A percentile compares a stretch with the other conserved stretches of the same genome.
Evolutionary conservation across 2,113 vertebrate genomes (phyloP).

Genomic region (Calypte anna): DNA sequence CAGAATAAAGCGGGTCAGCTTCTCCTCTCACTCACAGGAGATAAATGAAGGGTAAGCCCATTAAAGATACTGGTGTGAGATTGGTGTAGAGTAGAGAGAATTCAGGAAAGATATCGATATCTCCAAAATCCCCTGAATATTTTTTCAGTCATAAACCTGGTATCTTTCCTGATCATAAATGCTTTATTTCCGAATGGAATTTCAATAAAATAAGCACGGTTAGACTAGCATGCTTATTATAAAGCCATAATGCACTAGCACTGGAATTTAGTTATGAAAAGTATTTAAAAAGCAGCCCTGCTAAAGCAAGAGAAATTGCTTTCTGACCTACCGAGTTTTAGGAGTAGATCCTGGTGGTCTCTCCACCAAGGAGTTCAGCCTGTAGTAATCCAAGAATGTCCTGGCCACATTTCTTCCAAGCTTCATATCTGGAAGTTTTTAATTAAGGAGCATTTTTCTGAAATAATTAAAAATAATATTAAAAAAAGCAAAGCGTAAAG

Average conservation of each 20-base stretch:
- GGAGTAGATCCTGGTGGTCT: constrained; percentile 76
- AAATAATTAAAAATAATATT: not conserved
- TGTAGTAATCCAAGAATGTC: constrained; percentile 97
- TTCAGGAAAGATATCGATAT: constrained; percentile 24
- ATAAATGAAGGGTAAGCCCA: constrained; percentile 50
- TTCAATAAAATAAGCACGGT: constrained; percentile 61
- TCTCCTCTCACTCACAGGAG: not conserved
- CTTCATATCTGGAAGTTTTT: constrained; percentile 87
- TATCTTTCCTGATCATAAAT: constrained; percentile 61
- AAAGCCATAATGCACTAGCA: constrained; percentile 15
- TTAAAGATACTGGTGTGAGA: constrained; percentile 51
- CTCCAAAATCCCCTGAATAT: constrained; percentile 60
- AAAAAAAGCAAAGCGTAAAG: not conserved
- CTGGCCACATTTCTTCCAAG: constrained; percentile 94
- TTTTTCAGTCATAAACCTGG: constrained; percentile 46
- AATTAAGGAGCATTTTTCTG: constrained; percentile 79
- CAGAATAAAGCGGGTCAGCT: not conserved
- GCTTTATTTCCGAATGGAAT: constrained; percentile 55
- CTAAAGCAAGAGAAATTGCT: constrained; percentile 41
- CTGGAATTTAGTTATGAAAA: constrained; percentile 33
- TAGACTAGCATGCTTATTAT: constrained; percentile 25
- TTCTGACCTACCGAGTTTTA: constrained; percentile 76
- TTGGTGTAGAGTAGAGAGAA: constrained; percentile 44
- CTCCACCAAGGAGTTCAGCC: constrained; percentile 84
- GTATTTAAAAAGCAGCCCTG: constrained; percentile 24